These are phyloP conservation scores for Avahi laniger DNA, from an alignment of 2,797 vertebrate genomes.

Conservation along the genomic window DNA sequence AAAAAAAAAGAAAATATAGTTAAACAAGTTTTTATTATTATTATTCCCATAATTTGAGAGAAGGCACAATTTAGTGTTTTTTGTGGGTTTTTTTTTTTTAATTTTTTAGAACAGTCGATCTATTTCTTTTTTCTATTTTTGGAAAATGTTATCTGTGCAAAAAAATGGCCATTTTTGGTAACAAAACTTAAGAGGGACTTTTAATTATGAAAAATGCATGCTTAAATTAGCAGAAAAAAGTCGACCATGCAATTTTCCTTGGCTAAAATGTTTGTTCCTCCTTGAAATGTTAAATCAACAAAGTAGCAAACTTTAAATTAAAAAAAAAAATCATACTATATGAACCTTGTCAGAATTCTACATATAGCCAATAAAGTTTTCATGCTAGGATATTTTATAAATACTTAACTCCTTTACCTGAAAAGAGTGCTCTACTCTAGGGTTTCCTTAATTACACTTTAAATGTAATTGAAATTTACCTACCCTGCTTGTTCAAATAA, in stretches of 20 bases:
- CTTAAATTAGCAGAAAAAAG: constrained; percentile 17
- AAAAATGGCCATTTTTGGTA: constrained; percentile 42
- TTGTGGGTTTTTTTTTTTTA: not conserved
- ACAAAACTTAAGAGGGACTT: constrained; percentile 32
- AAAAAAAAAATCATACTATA: not conserved
- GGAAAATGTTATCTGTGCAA: constrained; percentile 41
- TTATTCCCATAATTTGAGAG: constrained; percentile 1
- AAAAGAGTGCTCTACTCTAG: constrained; percentile 50
- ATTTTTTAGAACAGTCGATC: not conserved
- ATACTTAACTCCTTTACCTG: constrained; percentile 7
- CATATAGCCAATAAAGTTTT: constrained; percentile 20
- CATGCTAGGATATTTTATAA: constrained; percentile 41
- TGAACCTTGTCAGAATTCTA: constrained; percentile 55
- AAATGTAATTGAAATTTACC: constrained; percentile 72
- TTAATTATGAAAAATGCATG: constrained; percentile 36
- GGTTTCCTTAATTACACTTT: constrained; percentile 82
- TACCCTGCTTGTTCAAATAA: constrained; percentile 78
- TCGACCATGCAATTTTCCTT: constrained; percentile 31
- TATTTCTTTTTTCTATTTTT: constrained; percentile 33
- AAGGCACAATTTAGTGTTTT: constrained; percentile 65
- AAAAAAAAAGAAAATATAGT: not conserved
- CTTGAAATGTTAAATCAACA: constrained; percentile 51
- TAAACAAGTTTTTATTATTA: constrained; percentile 14
- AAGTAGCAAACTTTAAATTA: constrained; percentile 19
- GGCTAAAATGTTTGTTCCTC: constrained; percentile 21